Conservation (phyloP, 2,797 vertebrate genomes). For the Neomorphus geoffroyi region DNA sequence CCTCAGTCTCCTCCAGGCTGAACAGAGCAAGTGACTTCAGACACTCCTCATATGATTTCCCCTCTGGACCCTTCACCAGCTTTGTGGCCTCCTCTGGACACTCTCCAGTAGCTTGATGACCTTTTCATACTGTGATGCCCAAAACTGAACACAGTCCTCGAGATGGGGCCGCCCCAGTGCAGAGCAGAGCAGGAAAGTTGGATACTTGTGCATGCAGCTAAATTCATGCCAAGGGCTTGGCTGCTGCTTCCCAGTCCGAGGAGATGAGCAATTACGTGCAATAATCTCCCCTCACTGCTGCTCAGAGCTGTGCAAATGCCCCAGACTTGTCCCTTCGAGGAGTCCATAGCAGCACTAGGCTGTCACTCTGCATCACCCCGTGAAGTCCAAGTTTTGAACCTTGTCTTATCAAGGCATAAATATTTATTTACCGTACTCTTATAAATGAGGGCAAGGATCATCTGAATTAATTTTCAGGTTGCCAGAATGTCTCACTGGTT, state of each 20-base stretch:
- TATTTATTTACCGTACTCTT: constrained; percentile 2
- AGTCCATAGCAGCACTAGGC: background rate
- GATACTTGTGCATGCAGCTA: background rate
- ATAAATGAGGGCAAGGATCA: background rate
- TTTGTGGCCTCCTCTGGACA: too few relatives aligned
- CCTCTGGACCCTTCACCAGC: too few relatives aligned
- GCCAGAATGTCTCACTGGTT: background rate
- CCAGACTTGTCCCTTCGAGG: background rate
- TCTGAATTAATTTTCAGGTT: background rate
- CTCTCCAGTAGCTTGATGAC: too few relatives aligned
- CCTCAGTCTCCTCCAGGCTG: too few relatives aligned
- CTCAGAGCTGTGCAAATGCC: background rate
- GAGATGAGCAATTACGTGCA: background rate
- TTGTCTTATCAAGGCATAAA: constrained; percentile 5
- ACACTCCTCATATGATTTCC: too few relatives aligned
- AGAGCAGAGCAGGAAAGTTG: too few relatives aligned
- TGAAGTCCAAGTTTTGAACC: background rate
- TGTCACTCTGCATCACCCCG: background rate
- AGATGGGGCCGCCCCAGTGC: too few relatives aligned
- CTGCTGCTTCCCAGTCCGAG: background rate
- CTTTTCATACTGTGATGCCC: too few relatives aligned
- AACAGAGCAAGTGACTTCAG: too few relatives aligned
- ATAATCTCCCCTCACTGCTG: background rate
- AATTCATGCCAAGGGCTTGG: background rate
- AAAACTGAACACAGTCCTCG: too few relatives aligned